Evolutionary conservation across 1,140 invertebrate genomes (phyloP).

Genomic region (Aphaenogaster ashmeadi): DNA sequence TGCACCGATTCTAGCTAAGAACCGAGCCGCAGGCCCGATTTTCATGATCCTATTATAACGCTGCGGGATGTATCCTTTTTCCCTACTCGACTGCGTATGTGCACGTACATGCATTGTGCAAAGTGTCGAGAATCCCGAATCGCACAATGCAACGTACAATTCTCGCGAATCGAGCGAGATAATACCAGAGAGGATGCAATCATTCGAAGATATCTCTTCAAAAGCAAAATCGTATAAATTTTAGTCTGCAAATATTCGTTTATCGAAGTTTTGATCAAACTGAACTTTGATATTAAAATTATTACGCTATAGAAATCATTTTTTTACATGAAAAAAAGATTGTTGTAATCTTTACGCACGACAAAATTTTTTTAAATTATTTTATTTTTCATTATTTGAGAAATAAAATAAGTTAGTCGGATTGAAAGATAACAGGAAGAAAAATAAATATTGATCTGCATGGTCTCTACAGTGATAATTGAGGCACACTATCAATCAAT

Average conservation of each 20-base stretch:
- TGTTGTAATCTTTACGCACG: not conserved
- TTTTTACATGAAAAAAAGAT: not conserved
- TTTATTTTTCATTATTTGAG: not conserved
- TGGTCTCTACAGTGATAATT: not conserved
- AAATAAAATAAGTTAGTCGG: not conserved
- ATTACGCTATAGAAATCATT: not conserved
- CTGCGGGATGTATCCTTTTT: constrained; percentile 14
- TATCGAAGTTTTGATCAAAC: not conserved
- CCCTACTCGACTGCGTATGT: constrained; percentile 10
- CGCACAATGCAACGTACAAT: not conserved
- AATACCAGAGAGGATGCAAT: not conserved
- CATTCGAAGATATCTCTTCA: not conserved
- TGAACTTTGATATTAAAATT: not conserved
- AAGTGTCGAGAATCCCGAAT: constrained; percentile 1
- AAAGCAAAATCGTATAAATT: not conserved
- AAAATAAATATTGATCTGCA: not conserved
- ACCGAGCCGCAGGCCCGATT: constrained; percentile 83
- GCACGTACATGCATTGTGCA: not conserved
- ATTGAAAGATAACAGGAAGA: not conserved
- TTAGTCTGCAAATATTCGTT: not conserved
- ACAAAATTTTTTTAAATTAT: constrained; percentile 4
- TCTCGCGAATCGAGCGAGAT: not conserved
- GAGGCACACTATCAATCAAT: not conserved
- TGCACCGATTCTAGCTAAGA: constrained; percentile 82
- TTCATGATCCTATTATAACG: constrained; percentile 84